Percentiles rank a stretch among this genome's conserved stretches.
phyloP scores from a whole-genome alignment of 2,888 invertebrate species.

The Vanessa cardui region DNA sequence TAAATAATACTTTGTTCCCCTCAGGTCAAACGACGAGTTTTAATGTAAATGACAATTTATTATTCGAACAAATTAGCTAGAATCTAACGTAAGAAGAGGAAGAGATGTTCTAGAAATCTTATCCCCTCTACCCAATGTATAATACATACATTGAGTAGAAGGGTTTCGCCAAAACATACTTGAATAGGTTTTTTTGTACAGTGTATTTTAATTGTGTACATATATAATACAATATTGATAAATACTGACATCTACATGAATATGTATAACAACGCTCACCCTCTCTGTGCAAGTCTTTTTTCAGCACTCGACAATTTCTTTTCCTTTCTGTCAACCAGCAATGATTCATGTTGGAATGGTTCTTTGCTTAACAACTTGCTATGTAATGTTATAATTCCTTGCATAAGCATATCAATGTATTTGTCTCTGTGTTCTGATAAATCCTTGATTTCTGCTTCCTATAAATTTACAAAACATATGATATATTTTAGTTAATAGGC shows the following conservation, averaged over 20 bases:
- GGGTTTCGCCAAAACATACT: no score
- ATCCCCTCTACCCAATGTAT: no score
- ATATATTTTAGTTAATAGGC: no score
- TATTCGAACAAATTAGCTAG: no score
- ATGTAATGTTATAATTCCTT: constrained; percentile 86
- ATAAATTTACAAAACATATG: constrained; percentile 10
- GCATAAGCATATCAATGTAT: constrained; percentile 92
- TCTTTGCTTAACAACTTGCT: constrained; percentile 87
- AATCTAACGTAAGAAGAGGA: no score
- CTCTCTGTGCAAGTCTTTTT: constrained; percentile 94
- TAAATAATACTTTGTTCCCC: no score
- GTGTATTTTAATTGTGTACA: no score
- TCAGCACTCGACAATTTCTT: constrained; percentile 96
- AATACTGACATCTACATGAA: not conserved
- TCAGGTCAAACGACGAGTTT: no score
- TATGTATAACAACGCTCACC: constrained; percentile 57
- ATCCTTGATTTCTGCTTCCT: constrained; percentile 90
- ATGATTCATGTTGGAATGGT: constrained; percentile 97
- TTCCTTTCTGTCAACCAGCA: constrained; percentile 96
- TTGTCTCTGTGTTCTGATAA: constrained; percentile 87
- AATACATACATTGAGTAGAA: no score
- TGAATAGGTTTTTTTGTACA: no score
- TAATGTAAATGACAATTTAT: no score
- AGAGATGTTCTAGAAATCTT: no score
- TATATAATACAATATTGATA: not conserved